phyloP scores from a whole-genome alignment of 2,797 vertebrate species.

The Octomys mimax region DNA sequence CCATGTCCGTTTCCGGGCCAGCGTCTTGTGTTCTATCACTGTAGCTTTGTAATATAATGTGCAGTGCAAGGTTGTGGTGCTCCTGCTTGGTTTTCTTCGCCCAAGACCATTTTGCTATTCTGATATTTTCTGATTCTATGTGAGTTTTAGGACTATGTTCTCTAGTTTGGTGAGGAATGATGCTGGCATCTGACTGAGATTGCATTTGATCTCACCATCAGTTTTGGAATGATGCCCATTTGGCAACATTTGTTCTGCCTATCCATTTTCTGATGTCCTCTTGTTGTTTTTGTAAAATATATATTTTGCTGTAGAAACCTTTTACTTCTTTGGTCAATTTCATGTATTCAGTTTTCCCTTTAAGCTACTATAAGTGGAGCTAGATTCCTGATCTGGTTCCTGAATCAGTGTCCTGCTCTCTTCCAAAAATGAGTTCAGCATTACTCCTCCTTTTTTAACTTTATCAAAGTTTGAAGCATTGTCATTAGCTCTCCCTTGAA shows the following conservation, averaged over 20 bases:
- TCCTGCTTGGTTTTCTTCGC: neutral
- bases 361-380: neutral
- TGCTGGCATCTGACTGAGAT: neutral
- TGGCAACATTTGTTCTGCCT: neutral
- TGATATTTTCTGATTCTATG: neutral
- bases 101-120: neutral
- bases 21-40: neutral
- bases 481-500: neutral
- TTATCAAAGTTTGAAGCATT: neutral
- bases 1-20: neutral
- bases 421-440: neutral
- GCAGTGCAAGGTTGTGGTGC: neutral
- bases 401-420: neutral
- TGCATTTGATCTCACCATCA: neutral
- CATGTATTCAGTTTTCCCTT: neutral
- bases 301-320: neutral
- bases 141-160: neutral
- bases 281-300: neutral
- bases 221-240: neutral
- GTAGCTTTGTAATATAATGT: neutral
- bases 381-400: neutral
- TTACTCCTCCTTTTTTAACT: neutral
- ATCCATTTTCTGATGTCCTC: neutral
- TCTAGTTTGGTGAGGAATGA: neutral
- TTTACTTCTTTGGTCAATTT: neutral